Evolutionary conservation across 2,113 vertebrate species (phyloP), one percentile per base, ranked within the genome.

Genomic region (Spermophilus dauricus): DNA sequence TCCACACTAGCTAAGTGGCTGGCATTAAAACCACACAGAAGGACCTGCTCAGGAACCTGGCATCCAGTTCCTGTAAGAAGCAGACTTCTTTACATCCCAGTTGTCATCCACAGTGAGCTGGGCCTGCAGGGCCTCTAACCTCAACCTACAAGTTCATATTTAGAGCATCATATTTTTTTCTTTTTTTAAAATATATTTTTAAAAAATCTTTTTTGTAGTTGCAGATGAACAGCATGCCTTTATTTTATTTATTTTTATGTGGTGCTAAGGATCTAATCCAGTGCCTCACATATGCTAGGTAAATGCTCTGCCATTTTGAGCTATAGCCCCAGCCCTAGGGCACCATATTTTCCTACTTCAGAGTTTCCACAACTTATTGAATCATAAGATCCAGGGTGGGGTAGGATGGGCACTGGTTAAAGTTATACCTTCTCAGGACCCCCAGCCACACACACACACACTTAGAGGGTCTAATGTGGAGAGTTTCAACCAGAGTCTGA

Each of bases 311-410:
- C 48, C 48, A 51, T 13, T 45, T 45, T 51, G 2, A 51, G 48
- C 48, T 13, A 51, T 11, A 51, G 12, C 48, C 48, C 48, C 48
- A 51, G 48, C 48, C 48, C 48, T 51, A 51, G 48, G 13, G 48
- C 48, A 51, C 12, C 12, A 0, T 67, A 67, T n/a, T 89, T 75
- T 86, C 82, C 48, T 61, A 82, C 26, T 69, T 32, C 42, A 86
- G 67, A 63, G 24, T 83, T 53, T 93, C 75, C 37, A n/a, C 76
- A 89, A 77, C 34, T 76, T 76, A 86, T 30, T 81, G 39, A 91
- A 77, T 76, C 37, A 4, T 69, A 85, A 48, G 56, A 78, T 48
- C 26, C 6, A 3, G 28, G 22, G 22, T 32, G 18, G 8, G 32
- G 6, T 0, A 39, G 13, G 70, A 5, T 61, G 26, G 8, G 7